Evolutionary conservation across 2,888 invertebrate genomes (phyloP), one percentile per base, ranked within the genome.

Genomic region (Tenodera sinensis): DNA sequence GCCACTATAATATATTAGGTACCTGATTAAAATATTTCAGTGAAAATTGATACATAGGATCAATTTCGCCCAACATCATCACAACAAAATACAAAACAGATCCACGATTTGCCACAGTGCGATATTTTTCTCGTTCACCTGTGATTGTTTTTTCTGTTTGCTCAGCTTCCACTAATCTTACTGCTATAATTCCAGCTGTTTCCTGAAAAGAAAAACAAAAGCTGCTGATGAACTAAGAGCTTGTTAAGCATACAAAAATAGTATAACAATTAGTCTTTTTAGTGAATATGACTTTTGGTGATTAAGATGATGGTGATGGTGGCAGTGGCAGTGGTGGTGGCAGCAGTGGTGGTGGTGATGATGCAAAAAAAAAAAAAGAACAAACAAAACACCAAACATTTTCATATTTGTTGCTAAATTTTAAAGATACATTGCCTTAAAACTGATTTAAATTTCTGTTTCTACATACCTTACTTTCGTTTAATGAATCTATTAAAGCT

Each of bases 41-140:
- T 0, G 98, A 98, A 93, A 97, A 98, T 93, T 99, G 98, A 93
- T 99, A 99, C 98, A 98, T 98, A 0, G 98, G 97, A 93, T 99
- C 98, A 89, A 99, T 97, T 92, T 98, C 97, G 0, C 97, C 96
- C 28, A 99, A 94, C 92, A 97, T 96, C 0, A 98, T 97, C 3
- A 98, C 97, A 0, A 98, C 97, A 93, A 98, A 98, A 93, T 98
- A 99, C 7, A 99, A 94, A 28, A 98, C 96, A 0, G 98, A 97
- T 0, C 98, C 98, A 91, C 98, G 96, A 0, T 96, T 96, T 0
- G 98, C 98, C 12, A 98, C 97, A 0, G 96, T 95, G 47, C 97
- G 95, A 93, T 98, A 98, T 91, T 96, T 97, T 93, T 98, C 97
- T 83, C 98, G 95, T 0, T 98, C 97, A 1, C 97, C 95, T 0